phyloP scores from a whole-genome alignment of 2,888 invertebrate species.

The Callyntrura guangdongensis region DNA sequence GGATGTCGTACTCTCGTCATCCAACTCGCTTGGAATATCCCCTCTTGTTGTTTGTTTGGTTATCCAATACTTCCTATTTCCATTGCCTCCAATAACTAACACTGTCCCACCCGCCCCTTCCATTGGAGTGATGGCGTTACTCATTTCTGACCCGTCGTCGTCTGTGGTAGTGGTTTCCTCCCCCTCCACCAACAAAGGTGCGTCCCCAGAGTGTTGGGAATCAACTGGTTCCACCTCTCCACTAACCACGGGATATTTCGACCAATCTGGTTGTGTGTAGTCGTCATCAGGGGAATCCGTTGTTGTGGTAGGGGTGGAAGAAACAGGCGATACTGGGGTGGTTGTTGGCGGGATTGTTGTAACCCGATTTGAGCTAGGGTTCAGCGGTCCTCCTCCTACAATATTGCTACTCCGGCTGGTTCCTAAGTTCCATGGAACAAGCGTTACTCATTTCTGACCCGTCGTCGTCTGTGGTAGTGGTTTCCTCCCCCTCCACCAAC shows the following conservation, averaged over 20 bases:
- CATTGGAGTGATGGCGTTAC: constrained; percentile 25
- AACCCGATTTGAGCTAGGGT: not conserved
- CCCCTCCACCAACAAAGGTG: not conserved
- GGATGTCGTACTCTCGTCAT: constrained; percentile 78
- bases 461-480: constrained; percentile 21
- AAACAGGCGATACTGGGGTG: no score
- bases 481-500: constrained; percentile 35
- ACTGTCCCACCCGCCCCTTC: constrained; percentile 18
- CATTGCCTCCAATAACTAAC: constrained; percentile 72
- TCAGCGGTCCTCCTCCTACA: not conserved
- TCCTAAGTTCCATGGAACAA: constrained; percentile 59
- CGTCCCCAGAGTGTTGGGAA: not conserved
- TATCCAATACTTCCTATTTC: constrained; percentile 73
- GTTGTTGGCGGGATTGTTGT: not conserved
- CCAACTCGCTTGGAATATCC: constrained; percentile 82
- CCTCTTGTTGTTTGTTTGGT: constrained; percentile 82
- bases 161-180: constrained; percentile 28
- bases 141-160: constrained; percentile 14
- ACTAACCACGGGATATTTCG: constrained; percentile 68
- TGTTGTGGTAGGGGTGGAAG: constrained; percentile 25
- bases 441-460: constrained; percentile 8
- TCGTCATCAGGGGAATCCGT: constrained; percentile 74
- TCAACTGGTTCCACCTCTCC: constrained; percentile 65
- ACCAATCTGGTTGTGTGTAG: constrained; percentile 78
- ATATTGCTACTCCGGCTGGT: not conserved